phyloP scores from a whole-genome alignment of 2,888 invertebrate genomes.

The Volucella zonaria region DNA sequence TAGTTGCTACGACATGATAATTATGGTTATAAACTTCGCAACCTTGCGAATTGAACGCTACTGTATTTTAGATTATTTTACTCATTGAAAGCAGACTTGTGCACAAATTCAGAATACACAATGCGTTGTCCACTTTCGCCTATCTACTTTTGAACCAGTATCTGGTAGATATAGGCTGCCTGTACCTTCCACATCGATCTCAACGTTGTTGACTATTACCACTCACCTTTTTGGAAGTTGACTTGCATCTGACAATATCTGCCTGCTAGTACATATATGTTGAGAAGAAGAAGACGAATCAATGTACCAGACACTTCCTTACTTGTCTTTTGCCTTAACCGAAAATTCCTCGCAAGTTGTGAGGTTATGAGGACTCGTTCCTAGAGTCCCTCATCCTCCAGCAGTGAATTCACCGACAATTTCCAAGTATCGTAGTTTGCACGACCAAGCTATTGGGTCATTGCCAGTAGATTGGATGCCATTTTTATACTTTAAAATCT shows the following conservation, averaged over 20 bases:
- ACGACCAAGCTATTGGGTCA: no score
- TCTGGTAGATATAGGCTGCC: background rate
- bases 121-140: no score
- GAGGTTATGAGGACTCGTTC: background rate
- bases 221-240: background rate
- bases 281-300: conserved; percentile 26
- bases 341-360: conserved; percentile 13
- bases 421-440: no score
- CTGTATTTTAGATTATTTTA: background rate
- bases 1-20: no score
- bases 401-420: no score
- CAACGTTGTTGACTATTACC: conserved; percentile 12
- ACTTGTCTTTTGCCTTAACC: no score
- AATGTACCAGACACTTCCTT: conserved; percentile 25
- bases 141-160: background rate
- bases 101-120: background rate
- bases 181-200: background rate
- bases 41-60: no score
- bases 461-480: no score
- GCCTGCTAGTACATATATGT: conserved; percentile 28
- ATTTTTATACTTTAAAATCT: no score
- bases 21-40: no score
- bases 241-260: background rate
- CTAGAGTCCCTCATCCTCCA: no score
- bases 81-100: conserved; percentile 16